Evolutionary conservation across 2,888 invertebrate genomes (phyloP).

Genomic region (Habrosyne pyritoides): DNA sequence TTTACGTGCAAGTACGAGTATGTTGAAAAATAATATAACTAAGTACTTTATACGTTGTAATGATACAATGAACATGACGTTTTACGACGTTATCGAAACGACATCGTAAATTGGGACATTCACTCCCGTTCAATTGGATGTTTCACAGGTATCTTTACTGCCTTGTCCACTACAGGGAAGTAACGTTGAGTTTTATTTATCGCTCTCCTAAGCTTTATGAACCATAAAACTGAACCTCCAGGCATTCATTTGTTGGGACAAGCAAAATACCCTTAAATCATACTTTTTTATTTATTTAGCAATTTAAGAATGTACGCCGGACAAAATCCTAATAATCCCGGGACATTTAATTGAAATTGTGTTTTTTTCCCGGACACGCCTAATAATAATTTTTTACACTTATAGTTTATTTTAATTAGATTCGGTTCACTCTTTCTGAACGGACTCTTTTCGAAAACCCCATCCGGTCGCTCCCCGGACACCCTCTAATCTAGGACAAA

Average conservation of each 20-base stretch:
- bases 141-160: conserved; percentile 24
- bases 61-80: conserved; percentile 5
- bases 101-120: conserved; percentile 8
- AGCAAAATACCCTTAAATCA: conserved; percentile 26
- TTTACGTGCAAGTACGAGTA: no score
- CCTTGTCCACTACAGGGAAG: conserved; percentile 39
- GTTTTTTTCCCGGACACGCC: no score
- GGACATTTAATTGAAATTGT: no score
- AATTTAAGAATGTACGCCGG: no score
- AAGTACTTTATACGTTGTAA: background rate
- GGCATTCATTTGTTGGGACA: conserved; percentile 45
- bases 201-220: conserved; percentile 53
- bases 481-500: no score
- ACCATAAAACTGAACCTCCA: conserved; percentile 47
- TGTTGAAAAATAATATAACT: background rate
- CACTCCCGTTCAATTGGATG: conserved; percentile 10
- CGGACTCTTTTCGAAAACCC: no score
- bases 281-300: background rate
- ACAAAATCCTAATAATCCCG: no score
- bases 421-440: no score
- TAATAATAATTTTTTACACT: no score
- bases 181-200: conserved; percentile 51
- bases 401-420: no score
- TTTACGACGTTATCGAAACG: conserved; percentile 7
- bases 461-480: no score